These are phyloP conservation scores for Rhingia campestris DNA, from an alignment of 2,888 invertebrate species.

Conservation along the genomic window DNA sequence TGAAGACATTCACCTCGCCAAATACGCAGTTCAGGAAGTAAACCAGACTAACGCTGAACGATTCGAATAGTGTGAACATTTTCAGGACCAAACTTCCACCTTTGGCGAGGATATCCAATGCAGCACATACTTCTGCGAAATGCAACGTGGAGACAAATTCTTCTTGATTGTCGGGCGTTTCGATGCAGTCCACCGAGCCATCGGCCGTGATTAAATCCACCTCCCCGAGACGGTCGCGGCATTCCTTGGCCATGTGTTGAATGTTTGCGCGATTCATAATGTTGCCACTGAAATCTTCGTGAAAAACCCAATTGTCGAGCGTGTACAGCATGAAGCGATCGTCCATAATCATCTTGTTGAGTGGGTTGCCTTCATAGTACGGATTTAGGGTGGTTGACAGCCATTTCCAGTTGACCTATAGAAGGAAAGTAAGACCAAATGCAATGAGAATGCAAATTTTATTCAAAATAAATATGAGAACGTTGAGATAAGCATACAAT, in stretches of 20 bases:
- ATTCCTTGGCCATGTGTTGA: slow-evolving; percentile 84
- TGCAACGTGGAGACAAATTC: slow-evolving; percentile 89
- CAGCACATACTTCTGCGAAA: slow-evolving; percentile 92
- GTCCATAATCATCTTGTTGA: slow-evolving; percentile 87
- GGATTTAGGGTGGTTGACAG: slow-evolving; percentile 94
- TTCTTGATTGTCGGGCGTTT: slow-evolving; percentile 94
- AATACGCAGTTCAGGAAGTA: slow-evolving; percentile 92
- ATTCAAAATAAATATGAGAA: too few relatives aligned
- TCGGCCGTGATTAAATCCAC: slow-evolving; percentile 93
- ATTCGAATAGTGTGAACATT: slow-evolving; percentile 95
- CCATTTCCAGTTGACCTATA: slow-evolving; percentile 90
- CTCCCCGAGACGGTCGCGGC: slow-evolving; percentile 84
- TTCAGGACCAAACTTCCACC: slow-evolving; percentile 93
- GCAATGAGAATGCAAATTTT: too few relatives aligned
- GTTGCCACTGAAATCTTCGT: slow-evolving; percentile 93
- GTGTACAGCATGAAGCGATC: slow-evolving; percentile 93
- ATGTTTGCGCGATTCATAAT: slow-evolving; percentile 89
- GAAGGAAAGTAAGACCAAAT: slow-evolving; percentile 40
- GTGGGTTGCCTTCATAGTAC: slow-evolving; percentile 93
- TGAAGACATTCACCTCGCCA: slow-evolving; percentile 88
- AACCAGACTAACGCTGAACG: slow-evolving; percentile 89
- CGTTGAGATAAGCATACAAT: too few relatives aligned
- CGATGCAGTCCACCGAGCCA: slow-evolving; percentile 95
- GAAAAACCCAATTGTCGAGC: slow-evolving; percentile 92
- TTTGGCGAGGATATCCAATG: slow-evolving; percentile 87